Evolutionary conservation across 2,797 vertebrate genomes (phyloP), one percentile per base, ranked within the genome.

Genomic region (Coendou prehensilis): DNA sequence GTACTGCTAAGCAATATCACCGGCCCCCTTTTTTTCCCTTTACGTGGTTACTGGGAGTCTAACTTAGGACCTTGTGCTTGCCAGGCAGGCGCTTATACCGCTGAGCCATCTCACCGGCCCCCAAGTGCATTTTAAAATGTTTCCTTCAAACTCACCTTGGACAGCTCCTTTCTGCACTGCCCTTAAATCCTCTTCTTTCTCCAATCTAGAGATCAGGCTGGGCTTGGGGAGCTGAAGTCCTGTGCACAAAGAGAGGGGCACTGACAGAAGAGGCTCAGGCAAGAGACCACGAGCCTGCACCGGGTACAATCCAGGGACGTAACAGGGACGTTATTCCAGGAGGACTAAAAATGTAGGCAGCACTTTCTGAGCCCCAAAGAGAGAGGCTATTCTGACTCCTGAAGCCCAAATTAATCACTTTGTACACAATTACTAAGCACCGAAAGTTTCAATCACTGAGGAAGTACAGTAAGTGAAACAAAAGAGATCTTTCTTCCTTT

Each of bases 181-280:
- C 71, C 37, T 14, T 1, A 54, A 52, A 50, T 79, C 63, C 47
- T 84, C 76, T 23, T 89, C 47, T 84, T 85, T 71, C 57, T 96
- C 93, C 26, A 96, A 56, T 91, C 87, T 91, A 52, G 84, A 79
- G 3, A 96, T 93, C 56, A 96, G 56, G 28, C 73, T 64, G 6
- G 96, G 96, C 57, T 91, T 91, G 2, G 69, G 79, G 61, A 64
- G 56, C 52, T 95, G 71, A 30, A 45, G 73, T 47, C 94, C 91
- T 95, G 54, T 50, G n/a, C 6, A 20, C 6, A n/a, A 9, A 78
- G 69, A 63, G 87, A 87, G 71, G 73, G 2, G 8, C 4, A 10
- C 63, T 71, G 52, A 61, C 28, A 52, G 47, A 50, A 81, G 8
- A 59, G 30, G 4, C 57, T 71, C 82, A 83, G 18, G 37, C 14